Base-by-base conservation (phyloP, 2,888 invertebrate species). In the Odiellus spinosus region DNA sequence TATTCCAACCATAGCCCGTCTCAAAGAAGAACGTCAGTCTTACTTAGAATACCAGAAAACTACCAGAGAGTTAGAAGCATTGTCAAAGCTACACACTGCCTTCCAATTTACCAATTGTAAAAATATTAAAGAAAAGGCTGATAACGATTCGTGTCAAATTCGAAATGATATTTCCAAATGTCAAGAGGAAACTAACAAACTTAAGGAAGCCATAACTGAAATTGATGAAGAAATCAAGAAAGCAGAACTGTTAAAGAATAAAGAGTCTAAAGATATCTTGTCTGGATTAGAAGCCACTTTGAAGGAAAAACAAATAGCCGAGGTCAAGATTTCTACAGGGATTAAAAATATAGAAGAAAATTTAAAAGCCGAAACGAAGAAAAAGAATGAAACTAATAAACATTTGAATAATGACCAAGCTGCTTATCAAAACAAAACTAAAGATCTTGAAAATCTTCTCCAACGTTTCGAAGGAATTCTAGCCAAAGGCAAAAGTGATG, bases 1-100 rank as follows among this genome's bases (percentile, higher is more conserved):
- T 45, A 77, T 78, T n/a, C 96, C 96, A 0, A 85, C 80, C 58
- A 67, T 96, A 44, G 76, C 80, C 46, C 86, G 83, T 63, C 67
- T 95, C 45, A 80, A 84, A 55, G 78, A 82, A 52, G 93, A 96
- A 62, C 72, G 87, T 36, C 69, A 78, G 0, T 80, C 82, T 53
- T 91, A 82, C 63, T 71, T 86, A 50, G 87, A 93, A 65, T 91
- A 80, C 62, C 86, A 90, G 66, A 80, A 85, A 60, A 75, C 73
- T 12, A 77, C 80, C 43, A 72, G 87, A 46, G 88, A 95, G 62
- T 68, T 90, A 40, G 85, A 90, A 55, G 81, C 82, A 61, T 73
- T 85, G 45, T 76, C 74, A 19, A 76, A 79, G 58, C 73, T 90
- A 17, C 73, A 76, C 60, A 70, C 77, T 42, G 84, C 83, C 17